Evolutionary conservation across 2,113 vertebrate species (phyloP).

Genomic region (Eulacestoma nigropectus): DNA sequence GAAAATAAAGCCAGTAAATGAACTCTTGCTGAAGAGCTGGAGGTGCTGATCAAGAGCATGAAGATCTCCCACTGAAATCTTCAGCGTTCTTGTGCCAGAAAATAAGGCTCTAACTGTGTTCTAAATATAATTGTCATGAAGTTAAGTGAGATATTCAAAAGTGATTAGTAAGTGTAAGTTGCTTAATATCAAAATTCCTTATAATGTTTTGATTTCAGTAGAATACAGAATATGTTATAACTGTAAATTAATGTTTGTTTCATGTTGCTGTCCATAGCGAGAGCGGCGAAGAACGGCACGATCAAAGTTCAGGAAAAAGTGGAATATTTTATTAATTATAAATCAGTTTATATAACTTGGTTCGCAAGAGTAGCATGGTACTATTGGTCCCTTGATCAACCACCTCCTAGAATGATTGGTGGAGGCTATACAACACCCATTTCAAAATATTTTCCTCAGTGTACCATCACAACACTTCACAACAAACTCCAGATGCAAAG

Average conservation of each 20-base stretch:
- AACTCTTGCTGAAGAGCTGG: not conserved
- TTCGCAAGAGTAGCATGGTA: too few relatives aligned
- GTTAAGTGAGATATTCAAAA: not conserved
- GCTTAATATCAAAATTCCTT: not conserved
- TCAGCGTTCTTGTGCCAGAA: not conserved
- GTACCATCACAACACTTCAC: too few relatives aligned
- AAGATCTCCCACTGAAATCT: not conserved
- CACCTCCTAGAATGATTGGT: too few relatives aligned
- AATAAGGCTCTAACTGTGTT: not conserved
- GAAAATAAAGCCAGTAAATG: not conserved
- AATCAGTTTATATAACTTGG: too few relatives aligned
- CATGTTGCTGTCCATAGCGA: too few relatives aligned
- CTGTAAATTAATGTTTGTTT: not conserved
- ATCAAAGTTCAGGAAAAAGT: too few relatives aligned
- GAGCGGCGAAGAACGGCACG: too few relatives aligned
- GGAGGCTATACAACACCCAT: too few relatives aligned
- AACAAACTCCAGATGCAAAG: too few relatives aligned
- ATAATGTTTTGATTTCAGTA: not conserved
- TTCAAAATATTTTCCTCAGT: too few relatives aligned
- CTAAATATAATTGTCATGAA: not conserved
- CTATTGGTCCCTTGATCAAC: too few relatives aligned
- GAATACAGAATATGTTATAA: not conserved
- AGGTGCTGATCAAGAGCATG: not conserved
- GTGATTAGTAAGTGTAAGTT: not conserved
- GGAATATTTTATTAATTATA: too few relatives aligned